A percentile compares a stretch with the other conserved stretches of the same genome.
Conservation (phyloP, 2,113 vertebrate species). For the Aspiorhynchus laticeps region DNA sequence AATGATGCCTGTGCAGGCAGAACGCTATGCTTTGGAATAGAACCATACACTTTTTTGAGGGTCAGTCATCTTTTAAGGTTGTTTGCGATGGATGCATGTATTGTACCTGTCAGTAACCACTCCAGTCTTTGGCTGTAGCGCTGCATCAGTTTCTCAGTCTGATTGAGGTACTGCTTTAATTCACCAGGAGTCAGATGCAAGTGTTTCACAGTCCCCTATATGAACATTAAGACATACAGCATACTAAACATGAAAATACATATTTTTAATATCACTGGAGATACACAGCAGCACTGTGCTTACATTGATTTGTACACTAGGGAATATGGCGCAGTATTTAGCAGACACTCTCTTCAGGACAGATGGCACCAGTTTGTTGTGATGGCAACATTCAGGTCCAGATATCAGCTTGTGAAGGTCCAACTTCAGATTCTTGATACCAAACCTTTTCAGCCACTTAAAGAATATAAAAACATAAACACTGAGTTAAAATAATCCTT, state of each 20-base stretch:
- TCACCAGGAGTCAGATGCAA: conserved; percentile 75
- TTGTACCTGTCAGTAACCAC: conserved; percentile 83
- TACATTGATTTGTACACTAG: conserved; percentile 78
- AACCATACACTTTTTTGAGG: not conserved
- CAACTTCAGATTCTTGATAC: conserved; percentile 79
- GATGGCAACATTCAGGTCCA: conserved; percentile 75
- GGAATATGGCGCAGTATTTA: conserved; percentile 76
- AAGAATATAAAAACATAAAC: not conserved
- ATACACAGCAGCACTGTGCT: conserved; percentile 57
- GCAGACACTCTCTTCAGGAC: conserved; percentile 65
- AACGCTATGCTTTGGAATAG: not conserved
- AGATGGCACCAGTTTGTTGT: conserved; percentile 61
- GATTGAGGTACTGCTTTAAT: conserved; percentile 68
- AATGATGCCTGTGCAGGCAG: not conserved
- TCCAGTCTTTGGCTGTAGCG: conserved; percentile 75
- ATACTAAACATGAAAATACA: not conserved
- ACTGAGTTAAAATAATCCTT: not conserved
- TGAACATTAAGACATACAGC: not conserved
- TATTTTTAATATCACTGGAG: not conserved
- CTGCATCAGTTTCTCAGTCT: conserved; percentile 65
- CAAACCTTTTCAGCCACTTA: conserved; percentile 81
- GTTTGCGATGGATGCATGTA: not conserved
- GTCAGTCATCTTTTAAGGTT: too few species aligned
- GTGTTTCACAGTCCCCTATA: conserved; percentile 78
- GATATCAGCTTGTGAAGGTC: conserved; percentile 75